Evolutionary conservation across 2,113 vertebrate genomes (phyloP).

Genomic region (crab-eating macaque (Macaca fascicularis)): T2T-MFA8v1.1 NC_088386.1:54134501-54135000

Average conservation of each 20-base stretch:
- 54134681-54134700: not conserved
- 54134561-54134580: not conserved
- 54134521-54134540: not conserved
- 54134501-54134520: not conserved
- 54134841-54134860: not conserved
- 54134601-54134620: not conserved
- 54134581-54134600: not conserved
- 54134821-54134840: not conserved
- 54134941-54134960: constrained; percentile 96
- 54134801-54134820: not conserved
- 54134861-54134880: not conserved
- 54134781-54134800: not conserved
- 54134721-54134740: not conserved
- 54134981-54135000: constrained; percentile 96
- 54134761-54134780: not conserved
- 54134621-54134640: not conserved
- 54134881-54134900: not conserved
- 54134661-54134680: not conserved
- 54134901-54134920: constrained; percentile 86
- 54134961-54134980: constrained; percentile 97
- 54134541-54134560: not conserved
- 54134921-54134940: constrained; percentile 97
- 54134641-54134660: not conserved
- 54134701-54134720: not conserved
- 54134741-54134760: not conserved